phyloP scores from a whole-genome alignment of 2,888 invertebrate genomes.

The Diaperis boleti region DNA sequence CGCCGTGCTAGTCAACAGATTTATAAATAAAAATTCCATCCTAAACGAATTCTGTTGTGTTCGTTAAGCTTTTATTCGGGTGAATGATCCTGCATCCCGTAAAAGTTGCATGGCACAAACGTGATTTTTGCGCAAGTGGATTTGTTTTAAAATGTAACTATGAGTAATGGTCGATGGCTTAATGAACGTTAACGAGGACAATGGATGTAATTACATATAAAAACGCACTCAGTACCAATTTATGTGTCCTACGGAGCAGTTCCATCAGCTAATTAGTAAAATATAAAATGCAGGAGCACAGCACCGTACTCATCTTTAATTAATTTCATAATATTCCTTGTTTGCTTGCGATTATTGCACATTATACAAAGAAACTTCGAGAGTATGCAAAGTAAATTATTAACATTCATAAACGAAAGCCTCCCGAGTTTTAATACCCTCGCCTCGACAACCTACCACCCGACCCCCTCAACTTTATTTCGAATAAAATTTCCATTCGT shows the following conservation, averaged over 20 bases:
- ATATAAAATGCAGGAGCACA: constrained; percentile 53
- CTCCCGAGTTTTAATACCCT: constrained; percentile 63
- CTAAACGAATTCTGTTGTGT: constrained; percentile 11
- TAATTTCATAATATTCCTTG: constrained; percentile 60
- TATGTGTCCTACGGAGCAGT: constrained; percentile 53
- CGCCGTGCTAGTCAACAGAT: constrained; percentile 19
- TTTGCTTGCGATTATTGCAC: constrained; percentile 62
- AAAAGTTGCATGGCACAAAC: constrained; percentile 20
- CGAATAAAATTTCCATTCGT: constrained; percentile 67
- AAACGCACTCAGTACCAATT: constrained; percentile 50
- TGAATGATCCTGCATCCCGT: constrained; percentile 52
- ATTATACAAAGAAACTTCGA: constrained; percentile 61
- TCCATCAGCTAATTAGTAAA: constrained; percentile 57
- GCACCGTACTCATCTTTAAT: constrained; percentile 53
- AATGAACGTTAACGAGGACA: constrained; percentile 56
- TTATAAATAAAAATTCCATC: constrained; percentile 21
- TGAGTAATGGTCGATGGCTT: constrained; percentile 44
- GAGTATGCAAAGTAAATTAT: constrained; percentile 67
- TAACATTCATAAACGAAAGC: constrained; percentile 67
- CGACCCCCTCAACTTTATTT: constrained; percentile 60
- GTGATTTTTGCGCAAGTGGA: constrained; percentile 23
- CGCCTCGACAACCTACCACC: constrained; percentile 10
- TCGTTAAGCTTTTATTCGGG: constrained; percentile 22
- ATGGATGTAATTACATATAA: constrained; percentile 56
- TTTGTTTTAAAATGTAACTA: constrained; percentile 33